phyloP scores from a whole-genome alignment of 2,797 vertebrate genomes.

The Lemur catta region DNA sequence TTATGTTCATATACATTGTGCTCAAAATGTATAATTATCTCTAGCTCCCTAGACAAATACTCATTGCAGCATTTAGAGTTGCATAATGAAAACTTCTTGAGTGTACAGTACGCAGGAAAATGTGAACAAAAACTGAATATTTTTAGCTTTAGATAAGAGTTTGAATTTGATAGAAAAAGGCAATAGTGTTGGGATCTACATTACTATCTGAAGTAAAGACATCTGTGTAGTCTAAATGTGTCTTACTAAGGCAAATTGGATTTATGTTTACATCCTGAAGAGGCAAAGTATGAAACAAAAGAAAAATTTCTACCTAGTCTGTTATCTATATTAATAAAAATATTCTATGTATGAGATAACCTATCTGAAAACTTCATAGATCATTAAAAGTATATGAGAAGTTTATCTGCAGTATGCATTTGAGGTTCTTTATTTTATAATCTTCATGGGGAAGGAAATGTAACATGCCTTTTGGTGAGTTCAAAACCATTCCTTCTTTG shows the following conservation, averaged over 20 bases:
- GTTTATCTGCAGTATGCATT: neutral
- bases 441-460: neutral
- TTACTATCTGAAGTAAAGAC: conserved; percentile 11
- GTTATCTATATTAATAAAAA: conserved; percentile 35
- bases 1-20: conserved; percentile 53
- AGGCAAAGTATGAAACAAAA: neutral
- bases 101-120: conserved; percentile 6
- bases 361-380: neutral
- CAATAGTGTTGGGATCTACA: neutral
- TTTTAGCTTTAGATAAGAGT: conserved; percentile 48
- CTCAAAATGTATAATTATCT: conserved; percentile 73
- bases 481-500: neutral
- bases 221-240: neutral
- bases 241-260: neutral
- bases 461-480: neutral
- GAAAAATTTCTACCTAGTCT: neutral
- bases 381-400: neutral
- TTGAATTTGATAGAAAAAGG: conserved; percentile 19
- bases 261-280: conserved; percentile 1
- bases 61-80: conserved; percentile 14
- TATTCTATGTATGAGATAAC: neutral
- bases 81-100: conserved; percentile 56
- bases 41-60: conserved; percentile 26
- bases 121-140: neutral
- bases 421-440: neutral